Evolutionary conservation across 2,888 invertebrate genomes (phyloP).

Genomic region (Tigriopus californicus): DNA sequence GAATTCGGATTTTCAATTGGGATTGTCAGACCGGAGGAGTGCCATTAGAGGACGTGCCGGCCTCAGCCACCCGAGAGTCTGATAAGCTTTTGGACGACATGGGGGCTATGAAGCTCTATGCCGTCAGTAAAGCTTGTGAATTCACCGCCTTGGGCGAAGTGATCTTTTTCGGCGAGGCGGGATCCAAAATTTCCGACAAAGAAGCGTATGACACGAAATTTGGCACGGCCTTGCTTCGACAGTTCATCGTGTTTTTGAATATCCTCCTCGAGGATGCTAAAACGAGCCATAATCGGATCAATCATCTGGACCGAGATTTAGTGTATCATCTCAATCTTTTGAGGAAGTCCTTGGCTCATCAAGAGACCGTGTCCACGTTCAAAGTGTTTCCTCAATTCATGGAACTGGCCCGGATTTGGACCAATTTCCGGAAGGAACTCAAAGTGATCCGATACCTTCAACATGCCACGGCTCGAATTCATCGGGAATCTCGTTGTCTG

Average conservation of each 20-base stretch:
- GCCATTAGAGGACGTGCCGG: not conserved
- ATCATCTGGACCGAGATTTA: not conserved
- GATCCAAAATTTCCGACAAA: too few species aligned
- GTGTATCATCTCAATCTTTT: not conserved
- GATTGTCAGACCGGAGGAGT: not conserved
- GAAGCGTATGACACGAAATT: not conserved
- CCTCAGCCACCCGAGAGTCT: not conserved
- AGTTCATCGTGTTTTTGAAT: not conserved
- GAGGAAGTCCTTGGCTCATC: not conserved
- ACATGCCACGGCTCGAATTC: too few species aligned
- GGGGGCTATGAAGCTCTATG: too few species aligned
- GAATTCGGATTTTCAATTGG: conserved; percentile 1
- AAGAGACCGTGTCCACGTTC: not conserved
- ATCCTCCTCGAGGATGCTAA: not conserved
- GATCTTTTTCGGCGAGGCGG: too few species aligned
- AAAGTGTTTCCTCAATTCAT: not conserved
- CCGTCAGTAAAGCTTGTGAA: too few species aligned
- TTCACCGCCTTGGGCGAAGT: too few species aligned
- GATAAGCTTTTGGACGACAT: too few species aligned
- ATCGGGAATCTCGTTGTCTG: too few species aligned
- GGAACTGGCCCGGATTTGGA: not conserved
- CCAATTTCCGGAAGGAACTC: not conserved
- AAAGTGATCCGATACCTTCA: too few species aligned
- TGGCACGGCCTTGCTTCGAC: not conserved
- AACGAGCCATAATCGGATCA: not conserved